Conservation (phyloP, 2,113 vertebrate genomes). For the Actinemys pallida region DNA sequence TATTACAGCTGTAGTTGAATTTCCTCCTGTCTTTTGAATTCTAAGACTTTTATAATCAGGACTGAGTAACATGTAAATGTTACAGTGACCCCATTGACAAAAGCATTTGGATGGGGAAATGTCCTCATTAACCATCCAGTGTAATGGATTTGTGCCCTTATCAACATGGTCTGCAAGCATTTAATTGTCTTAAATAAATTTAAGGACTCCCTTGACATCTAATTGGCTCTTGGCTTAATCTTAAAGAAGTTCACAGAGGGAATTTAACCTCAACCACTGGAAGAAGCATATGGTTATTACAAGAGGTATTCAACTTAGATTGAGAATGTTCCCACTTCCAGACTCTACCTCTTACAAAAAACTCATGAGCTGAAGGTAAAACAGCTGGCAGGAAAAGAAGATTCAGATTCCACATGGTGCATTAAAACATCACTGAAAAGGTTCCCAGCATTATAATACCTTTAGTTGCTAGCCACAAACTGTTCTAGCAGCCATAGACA, state of each 20-base stretch:
- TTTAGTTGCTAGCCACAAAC: not conserved
- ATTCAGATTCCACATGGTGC: not conserved
- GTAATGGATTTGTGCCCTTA: not conserved
- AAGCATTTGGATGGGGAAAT: not conserved
- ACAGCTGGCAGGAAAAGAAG: not conserved
- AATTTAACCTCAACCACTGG: not conserved
- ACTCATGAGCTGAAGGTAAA: not conserved
- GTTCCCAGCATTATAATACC: not conserved
- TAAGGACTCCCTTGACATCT: not conserved
- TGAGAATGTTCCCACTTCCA: not conserved
- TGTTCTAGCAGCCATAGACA: not conserved
- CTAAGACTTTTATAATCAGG: not conserved
- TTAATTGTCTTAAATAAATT: slow-evolving; percentile 1
- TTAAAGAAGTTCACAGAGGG: not conserved
- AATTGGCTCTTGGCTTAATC: not conserved
- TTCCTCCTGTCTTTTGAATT: not conserved
- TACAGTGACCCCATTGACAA: not conserved
- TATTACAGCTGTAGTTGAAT: not conserved
- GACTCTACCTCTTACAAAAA: not conserved
- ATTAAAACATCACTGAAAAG: not conserved
- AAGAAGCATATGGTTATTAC: not conserved
- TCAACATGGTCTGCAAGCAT: not conserved
- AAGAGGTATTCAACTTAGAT: not conserved
- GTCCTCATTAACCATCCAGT: not conserved
- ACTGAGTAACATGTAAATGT: accelerated